Evolutionary conservation across 2,113 vertebrate species (phyloP).

Genomic region (Grus americana): DNA sequence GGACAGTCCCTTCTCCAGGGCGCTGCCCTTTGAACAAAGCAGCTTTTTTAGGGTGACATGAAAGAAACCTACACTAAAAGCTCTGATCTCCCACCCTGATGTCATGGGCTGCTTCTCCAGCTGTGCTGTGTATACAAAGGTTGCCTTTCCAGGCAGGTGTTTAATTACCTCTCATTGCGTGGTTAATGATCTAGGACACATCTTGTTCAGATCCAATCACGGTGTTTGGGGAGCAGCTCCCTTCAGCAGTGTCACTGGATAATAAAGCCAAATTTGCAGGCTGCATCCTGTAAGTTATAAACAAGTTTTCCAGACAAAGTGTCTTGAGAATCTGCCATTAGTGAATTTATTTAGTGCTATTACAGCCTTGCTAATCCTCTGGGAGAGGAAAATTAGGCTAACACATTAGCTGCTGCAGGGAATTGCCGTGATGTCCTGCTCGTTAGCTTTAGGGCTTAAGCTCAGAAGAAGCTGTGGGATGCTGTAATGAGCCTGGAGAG

Average conservation of each 20-base stretch:
- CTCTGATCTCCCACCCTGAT: neutral
- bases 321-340: constrained; percentile 33
- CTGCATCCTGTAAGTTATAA: neutral
- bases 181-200: neutral
- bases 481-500: neutral
- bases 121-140: neutral
- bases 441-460: neutral
- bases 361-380: constrained; percentile 40
- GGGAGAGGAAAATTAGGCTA: constrained; percentile 41
- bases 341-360: constrained; percentile 13
- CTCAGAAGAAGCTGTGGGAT: neutral
- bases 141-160: neutral
- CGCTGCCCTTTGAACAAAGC: neutral
- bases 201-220: neutral
- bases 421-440: neutral
- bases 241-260: neutral
- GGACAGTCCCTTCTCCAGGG: neutral
- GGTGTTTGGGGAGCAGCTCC: neutral
- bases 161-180: neutral
- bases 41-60: neutral
- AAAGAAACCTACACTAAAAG: neutral
- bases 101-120: neutral
- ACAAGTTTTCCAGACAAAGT: constrained; percentile 45
- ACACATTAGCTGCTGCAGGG: neutral
- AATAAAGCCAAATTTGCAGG: neutral